phyloP scores from a whole-genome alignment of 1,140 invertebrate species.

The Neuroterus valhalla region DNA sequence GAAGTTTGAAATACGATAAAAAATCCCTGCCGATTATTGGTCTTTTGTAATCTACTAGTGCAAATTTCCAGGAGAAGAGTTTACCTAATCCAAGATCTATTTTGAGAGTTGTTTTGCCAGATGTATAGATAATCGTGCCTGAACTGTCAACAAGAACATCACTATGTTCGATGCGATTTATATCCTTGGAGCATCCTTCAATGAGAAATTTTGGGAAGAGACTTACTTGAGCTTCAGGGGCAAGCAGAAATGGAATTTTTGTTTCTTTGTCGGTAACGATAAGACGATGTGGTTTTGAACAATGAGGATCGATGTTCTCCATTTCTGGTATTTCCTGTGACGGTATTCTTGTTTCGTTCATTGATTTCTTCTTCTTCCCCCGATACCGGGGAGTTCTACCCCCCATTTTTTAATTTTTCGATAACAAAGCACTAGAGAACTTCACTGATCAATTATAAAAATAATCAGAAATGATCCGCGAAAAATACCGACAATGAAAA shows the following conservation, averaged over 20 bases:
- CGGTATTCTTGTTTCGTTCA: too few species aligned
- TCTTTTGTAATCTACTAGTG: not conserved
- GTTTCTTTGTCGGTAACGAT: not conserved
- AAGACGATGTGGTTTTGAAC: conserved; percentile 14
- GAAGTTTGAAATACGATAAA: not conserved
- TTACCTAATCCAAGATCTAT: not conserved
- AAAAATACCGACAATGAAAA: not conserved
- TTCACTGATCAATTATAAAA: too few species aligned
- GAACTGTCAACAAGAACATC: not conserved
- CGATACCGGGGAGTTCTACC: too few species aligned
- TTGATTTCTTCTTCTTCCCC: too few species aligned
- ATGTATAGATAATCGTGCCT: not conserved
- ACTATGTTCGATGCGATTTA: not conserved
- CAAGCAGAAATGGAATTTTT: not conserved
- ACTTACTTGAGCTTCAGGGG: not conserved
- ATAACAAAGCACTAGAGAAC: too few species aligned
- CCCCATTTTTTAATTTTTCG: too few species aligned
- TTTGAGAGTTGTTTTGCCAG: not conserved
- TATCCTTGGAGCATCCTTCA: not conserved
- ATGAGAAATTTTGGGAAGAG: not conserved
- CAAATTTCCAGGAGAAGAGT: not conserved
- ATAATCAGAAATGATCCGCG: too few species aligned
- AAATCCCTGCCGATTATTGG: conserved; percentile 2
- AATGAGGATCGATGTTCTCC: not conserved
- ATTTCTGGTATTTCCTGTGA: not conserved